phyloP scores from a whole-genome alignment of 2,113 vertebrate genomes.

The Smithornis capensis region DNA sequence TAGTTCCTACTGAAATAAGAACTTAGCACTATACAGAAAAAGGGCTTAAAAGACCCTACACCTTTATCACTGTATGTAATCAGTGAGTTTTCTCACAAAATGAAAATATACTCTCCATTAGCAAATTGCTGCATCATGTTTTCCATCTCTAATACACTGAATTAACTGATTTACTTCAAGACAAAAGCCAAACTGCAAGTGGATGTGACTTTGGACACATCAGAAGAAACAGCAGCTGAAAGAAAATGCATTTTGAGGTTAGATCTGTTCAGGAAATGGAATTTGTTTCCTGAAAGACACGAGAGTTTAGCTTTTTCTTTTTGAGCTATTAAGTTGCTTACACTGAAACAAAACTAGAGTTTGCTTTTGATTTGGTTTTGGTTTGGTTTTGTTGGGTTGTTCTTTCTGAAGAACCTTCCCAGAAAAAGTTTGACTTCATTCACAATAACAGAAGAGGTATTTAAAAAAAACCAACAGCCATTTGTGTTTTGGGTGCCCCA shows the following conservation, averaged over 20 bases:
- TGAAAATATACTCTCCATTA: background rate
- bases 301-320: background rate
- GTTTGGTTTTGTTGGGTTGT: background rate
- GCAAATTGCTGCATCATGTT: background rate
- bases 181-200: background rate
- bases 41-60: background rate
- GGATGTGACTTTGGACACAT: background rate
- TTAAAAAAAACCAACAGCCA: background rate
- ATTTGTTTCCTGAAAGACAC: background rate
- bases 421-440: background rate
- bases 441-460: background rate
- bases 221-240: background rate
- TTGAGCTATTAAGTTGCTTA: background rate
- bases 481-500: background rate
- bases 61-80: background rate
- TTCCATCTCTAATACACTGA: background rate
- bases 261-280: background rate
- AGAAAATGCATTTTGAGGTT: background rate
- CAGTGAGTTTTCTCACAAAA: background rate
- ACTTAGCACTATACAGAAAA: background rate
- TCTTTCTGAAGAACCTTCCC: background rate
- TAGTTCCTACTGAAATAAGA: background rate
- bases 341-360: background rate
- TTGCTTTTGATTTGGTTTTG: background rate
- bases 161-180: background rate